Percentiles rank a stretch among this genome's conserved stretches.
Evolutionary conservation across 2,113 vertebrate genomes (phyloP).

Genomic region (Chionodraco myersi): DNA sequence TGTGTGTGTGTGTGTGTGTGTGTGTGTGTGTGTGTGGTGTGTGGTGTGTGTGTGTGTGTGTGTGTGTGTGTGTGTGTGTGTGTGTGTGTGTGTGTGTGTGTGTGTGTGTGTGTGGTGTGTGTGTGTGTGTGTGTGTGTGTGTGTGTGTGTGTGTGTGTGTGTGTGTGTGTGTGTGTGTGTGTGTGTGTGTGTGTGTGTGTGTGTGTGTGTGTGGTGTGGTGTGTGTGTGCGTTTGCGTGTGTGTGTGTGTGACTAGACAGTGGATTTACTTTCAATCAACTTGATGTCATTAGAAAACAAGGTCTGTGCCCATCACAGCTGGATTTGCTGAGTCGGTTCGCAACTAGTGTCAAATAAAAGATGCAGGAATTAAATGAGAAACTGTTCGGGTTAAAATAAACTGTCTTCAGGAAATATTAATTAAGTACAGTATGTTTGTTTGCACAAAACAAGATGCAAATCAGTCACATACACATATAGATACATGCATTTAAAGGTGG

Average conservation of each 20-base stretch:
- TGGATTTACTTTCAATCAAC: constrained; percentile 29
- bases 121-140: not conserved
- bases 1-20: not conserved
- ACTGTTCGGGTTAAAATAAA: not conserved
- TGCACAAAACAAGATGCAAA: not conserved
- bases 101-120: not conserved
- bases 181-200: too few relatives aligned
- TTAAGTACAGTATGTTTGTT: not conserved
- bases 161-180: not conserved
- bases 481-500: constrained; percentile 3
- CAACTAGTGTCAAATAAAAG: constrained; percentile 7
- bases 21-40: not conserved
- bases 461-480: not conserved
- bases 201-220: too few relatives aligned
- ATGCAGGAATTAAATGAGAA: not conserved
- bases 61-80: too few relatives aligned
- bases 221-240: too few relatives aligned
- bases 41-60: too few relatives aligned
- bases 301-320: constrained; percentile 27
- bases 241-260: not conserved
- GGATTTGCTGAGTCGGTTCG: constrained; percentile 47
- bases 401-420: not conserved
- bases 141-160: not conserved
- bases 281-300: constrained; percentile 40
- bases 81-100: not conserved